A percentile compares a stretch with the other conserved stretches of the same genome.
Conservation (phyloP, 2,888 invertebrate species). For the Leucophenga maculata region DNA sequence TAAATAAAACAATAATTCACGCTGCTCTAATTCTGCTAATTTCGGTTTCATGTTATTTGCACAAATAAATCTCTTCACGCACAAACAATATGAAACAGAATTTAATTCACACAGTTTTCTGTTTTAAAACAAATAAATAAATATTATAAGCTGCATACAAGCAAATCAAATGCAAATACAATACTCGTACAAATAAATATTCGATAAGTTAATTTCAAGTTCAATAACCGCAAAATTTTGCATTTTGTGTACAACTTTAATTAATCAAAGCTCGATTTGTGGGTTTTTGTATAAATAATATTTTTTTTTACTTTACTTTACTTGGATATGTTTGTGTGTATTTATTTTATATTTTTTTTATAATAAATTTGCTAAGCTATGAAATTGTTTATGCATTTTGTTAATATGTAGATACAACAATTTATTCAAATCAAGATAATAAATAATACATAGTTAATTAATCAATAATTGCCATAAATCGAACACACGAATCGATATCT, state of each 20-base stretch:
- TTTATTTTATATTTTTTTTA: no score
- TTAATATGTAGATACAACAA: no score
- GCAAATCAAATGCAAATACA: not conserved
- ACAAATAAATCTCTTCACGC: constrained; percentile 9
- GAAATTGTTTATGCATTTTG: no score
- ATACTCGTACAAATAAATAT: not conserved
- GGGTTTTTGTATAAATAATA: constrained; percentile 2
- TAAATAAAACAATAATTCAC: no score
- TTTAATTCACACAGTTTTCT: constrained; percentile 5
- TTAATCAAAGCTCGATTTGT: constrained; percentile 20
- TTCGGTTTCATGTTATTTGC: constrained; percentile 19
- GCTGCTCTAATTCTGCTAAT: not conserved
- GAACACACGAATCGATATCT: not conserved
- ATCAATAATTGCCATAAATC: constrained; percentile 9
- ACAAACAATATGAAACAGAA: not conserved
- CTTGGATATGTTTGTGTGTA: not conserved
- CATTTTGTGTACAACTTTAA: constrained; percentile 11
- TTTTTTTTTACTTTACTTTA: not conserved
- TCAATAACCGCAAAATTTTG: constrained; percentile 23
- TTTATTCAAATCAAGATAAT: not conserved
- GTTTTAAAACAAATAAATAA: not conserved
- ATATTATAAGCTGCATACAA: not conserved
- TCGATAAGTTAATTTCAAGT: not conserved
- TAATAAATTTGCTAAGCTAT: no score
- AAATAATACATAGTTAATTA: constrained; percentile 14